Evolutionary conservation across 1,140 invertebrate genomes (phyloP).

Genomic region (Harpegnathos saltator): DNA sequence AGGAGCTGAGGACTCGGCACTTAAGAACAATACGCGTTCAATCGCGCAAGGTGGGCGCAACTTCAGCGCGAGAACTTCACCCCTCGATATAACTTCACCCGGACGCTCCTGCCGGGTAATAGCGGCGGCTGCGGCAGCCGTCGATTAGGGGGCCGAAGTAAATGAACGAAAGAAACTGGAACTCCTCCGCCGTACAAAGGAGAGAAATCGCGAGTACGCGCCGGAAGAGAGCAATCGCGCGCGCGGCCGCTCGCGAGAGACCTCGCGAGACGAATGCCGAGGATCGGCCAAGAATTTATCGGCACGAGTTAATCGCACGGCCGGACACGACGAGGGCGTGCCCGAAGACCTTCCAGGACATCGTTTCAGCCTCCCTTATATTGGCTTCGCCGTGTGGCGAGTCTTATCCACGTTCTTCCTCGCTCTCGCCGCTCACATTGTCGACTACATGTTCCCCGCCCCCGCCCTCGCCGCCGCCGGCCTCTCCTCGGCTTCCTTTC

Average conservation of each 20-base stretch:
- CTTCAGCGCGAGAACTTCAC: constrained; percentile 31
- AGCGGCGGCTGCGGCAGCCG: not conserved
- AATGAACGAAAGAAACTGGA: constrained; percentile 17
- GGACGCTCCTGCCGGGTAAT: constrained; percentile 17
- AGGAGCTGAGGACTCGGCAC: constrained; percentile 10
- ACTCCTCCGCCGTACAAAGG: too few relatives aligned
- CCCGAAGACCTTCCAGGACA: constrained; percentile 51
- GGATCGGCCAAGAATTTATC: constrained; percentile 71
- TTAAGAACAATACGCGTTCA: constrained; percentile 45
- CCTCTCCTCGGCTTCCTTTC: not conserved
- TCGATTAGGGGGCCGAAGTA: constrained; percentile 17
- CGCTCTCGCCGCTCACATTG: constrained; percentile 41
- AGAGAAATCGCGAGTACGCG: constrained; percentile 16
- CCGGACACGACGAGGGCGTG: constrained; percentile 62
- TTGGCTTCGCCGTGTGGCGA: constrained; percentile 26
- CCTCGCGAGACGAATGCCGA: constrained; percentile 62
- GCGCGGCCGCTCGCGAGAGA: constrained; percentile 57
- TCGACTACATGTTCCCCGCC: constrained; percentile 28
- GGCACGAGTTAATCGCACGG: constrained; percentile 13
- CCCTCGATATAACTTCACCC: constrained; percentile 61
- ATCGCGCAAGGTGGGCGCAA: constrained; percentile 21
- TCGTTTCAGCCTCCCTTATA: constrained; percentile 50
- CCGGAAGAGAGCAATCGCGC: constrained; percentile 41
- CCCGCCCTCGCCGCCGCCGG: constrained; percentile 3
- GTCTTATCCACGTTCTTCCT: constrained; percentile 31